Evolutionary conservation across 2,113 vertebrate species (phyloP).

Genomic region (Dipodomys stephensi): DNA sequence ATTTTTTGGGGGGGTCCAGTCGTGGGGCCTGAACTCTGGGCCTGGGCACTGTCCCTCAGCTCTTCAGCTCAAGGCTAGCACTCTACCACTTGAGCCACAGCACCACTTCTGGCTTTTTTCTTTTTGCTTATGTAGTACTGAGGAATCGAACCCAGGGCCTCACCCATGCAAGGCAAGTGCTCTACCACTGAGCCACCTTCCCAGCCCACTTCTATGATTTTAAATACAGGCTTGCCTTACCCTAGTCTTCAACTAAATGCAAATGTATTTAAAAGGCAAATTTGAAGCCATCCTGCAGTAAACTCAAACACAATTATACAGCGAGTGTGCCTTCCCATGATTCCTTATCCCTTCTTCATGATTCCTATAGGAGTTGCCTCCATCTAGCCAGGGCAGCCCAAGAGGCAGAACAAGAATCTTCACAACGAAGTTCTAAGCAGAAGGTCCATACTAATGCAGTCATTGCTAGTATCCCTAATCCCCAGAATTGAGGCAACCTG

Average conservation of each 20-base stretch:
- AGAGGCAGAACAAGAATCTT: background rate
- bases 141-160: too few relatives aligned
- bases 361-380: background rate
- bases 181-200: too few relatives aligned
- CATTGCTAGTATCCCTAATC: background rate
- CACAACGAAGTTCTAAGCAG: background rate
- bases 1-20: background rate
- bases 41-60: too few relatives aligned
- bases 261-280: conserved; percentile 44
- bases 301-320: background rate
- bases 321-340: background rate
- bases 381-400: background rate
- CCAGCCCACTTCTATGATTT: background rate
- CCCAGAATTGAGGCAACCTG: background rate
- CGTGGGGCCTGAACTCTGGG: too few relatives aligned
- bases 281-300: background rate
- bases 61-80: too few relatives aligned
- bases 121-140: too few relatives aligned
- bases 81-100: too few relatives aligned
- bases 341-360: background rate
- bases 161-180: too few relatives aligned
- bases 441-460: background rate
- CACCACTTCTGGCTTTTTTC: too few relatives aligned
- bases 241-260: background rate
- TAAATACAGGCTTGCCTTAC: conserved; percentile 10